Base-by-base conservation (phyloP, 2,113 vertebrate genomes). In the Hippolais icterina region DNA sequence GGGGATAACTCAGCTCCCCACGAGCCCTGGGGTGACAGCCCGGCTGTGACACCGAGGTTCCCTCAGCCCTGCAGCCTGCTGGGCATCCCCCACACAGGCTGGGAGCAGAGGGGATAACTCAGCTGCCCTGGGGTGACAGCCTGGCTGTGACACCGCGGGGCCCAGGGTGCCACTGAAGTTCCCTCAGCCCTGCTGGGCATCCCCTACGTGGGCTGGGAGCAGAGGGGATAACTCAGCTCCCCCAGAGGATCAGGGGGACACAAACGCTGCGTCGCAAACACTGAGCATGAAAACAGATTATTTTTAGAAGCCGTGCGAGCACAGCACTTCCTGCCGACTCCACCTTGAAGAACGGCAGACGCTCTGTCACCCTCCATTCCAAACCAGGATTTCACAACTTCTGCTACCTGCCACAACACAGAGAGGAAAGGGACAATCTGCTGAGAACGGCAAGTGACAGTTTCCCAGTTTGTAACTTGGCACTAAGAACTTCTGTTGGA, bases 281-380 rank as follows among this genome's bases (percentile, higher is more conserved):
- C 76, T 4, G 79, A 10, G 28, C 70, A 97, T 8, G 49, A 93
- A 96, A 97, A 86, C 91, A 87, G 77, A 78, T 89, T 96, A 95
- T 96, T 97, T 98, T 96, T 97, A 96, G 93, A 31, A 69, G 59
- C 66, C 4, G 90, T 0, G 92, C 35, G 93, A 97, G 89, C 71
- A 8, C 59, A 86, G 63, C 90, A 37, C 92, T 98, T 98, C 97
- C 97, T 97, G 95, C 21, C 46, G 93, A 27, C 91, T 93, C 94
- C 93, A 97, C 92, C 91, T 98, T 94, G 96, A 63, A 75, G 52
- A 64, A 52, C 75, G 68, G 96, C 76, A 69, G 15, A 78, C 21
- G 20, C 25, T 52, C 25, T 80, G 94, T 53, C 82, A 60, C 68
- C 79, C 88, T 68, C 72, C 25, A 8, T 12, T 70, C 93, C 89